Base-by-base conservation (phyloP, 2,113 vertebrate genomes). In the Manacus vitellinus region DNA sequence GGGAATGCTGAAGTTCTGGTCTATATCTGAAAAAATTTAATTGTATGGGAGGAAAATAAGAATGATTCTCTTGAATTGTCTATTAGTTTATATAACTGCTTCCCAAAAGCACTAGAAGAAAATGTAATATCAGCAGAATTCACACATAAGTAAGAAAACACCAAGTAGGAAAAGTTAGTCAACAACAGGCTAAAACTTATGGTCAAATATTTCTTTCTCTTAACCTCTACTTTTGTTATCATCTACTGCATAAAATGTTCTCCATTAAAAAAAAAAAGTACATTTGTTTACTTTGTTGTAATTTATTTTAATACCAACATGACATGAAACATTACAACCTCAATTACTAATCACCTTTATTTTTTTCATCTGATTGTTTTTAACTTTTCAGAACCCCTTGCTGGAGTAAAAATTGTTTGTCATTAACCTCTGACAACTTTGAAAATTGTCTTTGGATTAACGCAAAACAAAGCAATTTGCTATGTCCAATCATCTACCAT, bases 381-480 rank as follows among this genome's bases (percentile, higher is more conserved):
- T 62, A 83, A 61, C 37, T n/a, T 95, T 76, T 91, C 54, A 85
- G 85, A 92, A 75, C 21, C 13, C 58, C 39, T 78, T 74, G 27
- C 16, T 43, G 70, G 59, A 62, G 19, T 61, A 76, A 80, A 83
- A 85, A 25, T 55, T 61, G 10, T 83, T 85, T 73, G 54, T 65
- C 39, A 66, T 95, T 82, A 79, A 91, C 73, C 46, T 83, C 13
- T 94, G 77, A 76, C 46, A 82, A 22, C 37, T 82, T 87, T 47
- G 72, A 78, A 93, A 95, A 91, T 70, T 85, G 39, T 85, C n/a
- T 79, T 85, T 88, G 72, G 52, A 85, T 30, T 73, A 79, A 66
- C 12, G 55, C 3, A 76, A 71, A 87, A 31, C 43, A 93, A 75
- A 85, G 16, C 10, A 55, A 74, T 85, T 85, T 93, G 33, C 43